These are phyloP conservation scores for Theonella swinhoei DNA, from an alignment of 37 sponge, comb jelly and placozoan species.

Conservation along the genomic window DNA sequence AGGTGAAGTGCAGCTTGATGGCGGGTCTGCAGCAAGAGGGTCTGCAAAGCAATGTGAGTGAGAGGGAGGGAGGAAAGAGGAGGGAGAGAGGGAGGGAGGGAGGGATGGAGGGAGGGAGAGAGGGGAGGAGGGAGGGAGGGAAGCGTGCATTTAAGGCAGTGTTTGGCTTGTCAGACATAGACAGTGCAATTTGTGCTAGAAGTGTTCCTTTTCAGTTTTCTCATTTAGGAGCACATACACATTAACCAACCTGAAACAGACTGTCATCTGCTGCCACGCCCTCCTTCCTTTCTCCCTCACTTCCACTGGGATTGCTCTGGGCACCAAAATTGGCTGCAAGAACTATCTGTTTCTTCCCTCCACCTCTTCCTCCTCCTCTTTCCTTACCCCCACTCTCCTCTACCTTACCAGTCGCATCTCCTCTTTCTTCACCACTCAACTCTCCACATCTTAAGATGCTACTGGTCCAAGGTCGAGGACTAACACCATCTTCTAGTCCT, in stretches of 20 bases:
- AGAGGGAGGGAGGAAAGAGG: not conserved
- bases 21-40: constrained; percentile 6
- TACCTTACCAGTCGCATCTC: not conserved
- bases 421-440: not conserved
- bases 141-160: no score
- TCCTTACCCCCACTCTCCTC: not conserved
- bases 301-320: not conserved
- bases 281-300: not conserved
- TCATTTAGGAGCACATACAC: no score
- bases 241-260: not conserved
- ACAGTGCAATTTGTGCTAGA: no score
- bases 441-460: no score
- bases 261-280: not conserved
- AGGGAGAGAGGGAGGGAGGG: not conserved
- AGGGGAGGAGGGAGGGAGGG: not conserved
- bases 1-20: constrained; percentile 28
- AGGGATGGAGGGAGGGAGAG: not conserved
- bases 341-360: constrained; percentile 28
- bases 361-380: not conserved
- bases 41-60: no score
- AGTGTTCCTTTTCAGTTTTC: no score
- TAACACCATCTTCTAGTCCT: not conserved
- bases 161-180: no score
- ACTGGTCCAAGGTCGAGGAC: not conserved
- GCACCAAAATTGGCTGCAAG: constrained; percentile 38